Base-by-base conservation (phyloP, 2,888 invertebrate genomes). In the Branchipolynoe longqiensis region DNA sequence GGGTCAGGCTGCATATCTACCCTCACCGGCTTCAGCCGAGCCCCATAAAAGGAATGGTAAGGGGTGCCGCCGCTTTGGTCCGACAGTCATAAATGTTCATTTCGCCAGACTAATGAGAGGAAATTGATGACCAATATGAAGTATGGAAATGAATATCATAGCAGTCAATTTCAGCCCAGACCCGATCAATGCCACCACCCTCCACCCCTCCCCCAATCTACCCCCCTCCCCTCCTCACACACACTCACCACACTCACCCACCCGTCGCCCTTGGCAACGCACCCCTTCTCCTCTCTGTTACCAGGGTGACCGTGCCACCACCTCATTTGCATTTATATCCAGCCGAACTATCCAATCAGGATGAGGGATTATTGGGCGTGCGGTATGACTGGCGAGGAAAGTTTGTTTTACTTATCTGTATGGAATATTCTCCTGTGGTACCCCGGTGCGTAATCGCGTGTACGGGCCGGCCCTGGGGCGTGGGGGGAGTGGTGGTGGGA, bases 121-220 rank as follows among this genome's bases (percentile, higher is more conserved):
- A 78, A 78, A 78, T 48, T 78, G 78, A 78, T 78, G 78, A 78
- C 78, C 78, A 78, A 78, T 78, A 78, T 78, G 48, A 78, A 54
- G 78, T 78, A 78, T 78, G 78, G 78, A 78, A 78, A 78, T 78
- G 78, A 78, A 78, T 78, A 78, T 78, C 78, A 54, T 78, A 78
- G 78, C 78, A 78, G 48, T 78, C 78, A 78, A 78, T 78, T 78
- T 78, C 41, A 54, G 78, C 48, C 78, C 78, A 41, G 18, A 14
- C n/a, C 18, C 48, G 78, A 78, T 78, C 78, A 78, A 78, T 78
- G 78, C 8, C 73, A 36, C 41, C 40, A 12, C n/a, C n/a, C n/a
- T n/a, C n/a, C n/a, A n/a, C n/a, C n/a, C n/a, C n/a, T n/a, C n/a
- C n/a, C n/a, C n/a, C n/a, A n/a, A n/a, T n/a, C n/a, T n/a, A n/a